phyloP scores from a whole-genome alignment of 2,888 invertebrate species.

The Lochmaea crataegi region DNA sequence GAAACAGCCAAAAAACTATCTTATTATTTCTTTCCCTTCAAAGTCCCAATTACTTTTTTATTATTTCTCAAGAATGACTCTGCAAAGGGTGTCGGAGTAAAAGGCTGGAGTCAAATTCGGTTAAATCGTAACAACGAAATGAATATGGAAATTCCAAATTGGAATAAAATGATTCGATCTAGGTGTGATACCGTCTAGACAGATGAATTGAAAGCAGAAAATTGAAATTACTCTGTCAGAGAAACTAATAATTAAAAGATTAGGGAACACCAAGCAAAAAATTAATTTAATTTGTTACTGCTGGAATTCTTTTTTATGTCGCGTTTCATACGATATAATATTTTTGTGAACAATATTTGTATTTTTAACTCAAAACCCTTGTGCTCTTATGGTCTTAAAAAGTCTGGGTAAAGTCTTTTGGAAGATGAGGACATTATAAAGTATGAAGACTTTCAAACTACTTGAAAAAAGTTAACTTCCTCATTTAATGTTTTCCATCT shows the following conservation, averaged over 20 bases:
- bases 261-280: background rate
- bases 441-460: no score
- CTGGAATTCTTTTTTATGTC: no score
- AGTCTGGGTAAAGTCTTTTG: no score
- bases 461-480: no score
- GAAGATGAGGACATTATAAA: no score
- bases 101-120: background rate
- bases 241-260: background rate
- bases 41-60: background rate
- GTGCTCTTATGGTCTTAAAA: no score
- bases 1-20: no score
- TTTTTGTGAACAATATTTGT: no score
- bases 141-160: slow-evolving; percentile 16
- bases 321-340: no score
- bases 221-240: background rate
- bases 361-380: no score
- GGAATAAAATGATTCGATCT: slow-evolving; percentile 21
- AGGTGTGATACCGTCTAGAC: slow-evolving; percentile 21
- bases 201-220: slow-evolving; percentile 11
- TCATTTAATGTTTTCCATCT: no score
- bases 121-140: slow-evolving; percentile 12
- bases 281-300: background rate
- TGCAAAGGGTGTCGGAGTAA: background rate
- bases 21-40: background rate
- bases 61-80: background rate